Percentiles rank a stretch among this genome's conserved stretches.
Evolutionary conservation across 2,888 invertebrate species (phyloP).

Genomic region (Scotopteryx bipunctaria): DNA sequence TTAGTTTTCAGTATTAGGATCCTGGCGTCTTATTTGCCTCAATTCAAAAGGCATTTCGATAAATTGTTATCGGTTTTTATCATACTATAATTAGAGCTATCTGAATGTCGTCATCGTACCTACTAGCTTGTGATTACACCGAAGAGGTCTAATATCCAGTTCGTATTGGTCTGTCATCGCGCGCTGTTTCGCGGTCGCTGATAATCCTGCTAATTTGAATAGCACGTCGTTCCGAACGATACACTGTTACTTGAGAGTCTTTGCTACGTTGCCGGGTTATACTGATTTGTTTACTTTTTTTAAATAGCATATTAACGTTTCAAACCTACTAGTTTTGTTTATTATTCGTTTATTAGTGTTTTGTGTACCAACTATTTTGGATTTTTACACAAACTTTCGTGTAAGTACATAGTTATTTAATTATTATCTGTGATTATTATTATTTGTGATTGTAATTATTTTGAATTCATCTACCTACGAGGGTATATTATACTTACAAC

Average conservation of each 20-base stretch:
- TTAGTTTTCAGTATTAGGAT: neutral
- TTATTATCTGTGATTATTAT: no score
- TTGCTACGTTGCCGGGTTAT: constrained; percentile 10
- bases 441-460: no score
- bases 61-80: constrained; percentile 15
- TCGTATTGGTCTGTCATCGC: constrained; percentile 9
- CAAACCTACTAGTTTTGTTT: neutral
- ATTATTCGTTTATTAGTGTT: constrained; percentile 4
- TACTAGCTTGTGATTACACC: constrained; percentile 1
- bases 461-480: no score
- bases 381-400: neutral
- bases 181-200: constrained; percentile 8
- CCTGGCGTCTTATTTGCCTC: constrained; percentile 1
- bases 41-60: constrained; percentile 4
- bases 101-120: constrained; percentile 4
- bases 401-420: no score
- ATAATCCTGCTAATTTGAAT: constrained; percentile 11
- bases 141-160: constrained; percentile 6
- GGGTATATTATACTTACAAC: no score
- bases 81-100: constrained; percentile 9
- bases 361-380: no score
- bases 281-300: constrained; percentile 22
- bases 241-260: neutral
- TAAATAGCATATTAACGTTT: neutral
- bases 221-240: neutral